Evolutionary conservation across 2,113 vertebrate species (phyloP).

Genomic region (Crotalus viridis): DNA sequence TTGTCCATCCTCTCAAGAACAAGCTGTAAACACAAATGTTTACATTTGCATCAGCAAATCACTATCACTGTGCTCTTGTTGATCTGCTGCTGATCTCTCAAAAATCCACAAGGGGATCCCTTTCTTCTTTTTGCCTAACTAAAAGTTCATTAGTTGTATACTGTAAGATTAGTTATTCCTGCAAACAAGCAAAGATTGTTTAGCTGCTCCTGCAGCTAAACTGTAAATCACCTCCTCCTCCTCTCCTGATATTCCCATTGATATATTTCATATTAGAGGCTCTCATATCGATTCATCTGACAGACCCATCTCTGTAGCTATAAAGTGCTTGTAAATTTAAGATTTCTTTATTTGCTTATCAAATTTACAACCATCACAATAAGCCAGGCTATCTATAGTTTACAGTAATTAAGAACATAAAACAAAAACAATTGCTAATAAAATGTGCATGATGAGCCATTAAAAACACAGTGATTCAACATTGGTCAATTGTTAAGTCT

Average conservation of each 20-base stretch:
- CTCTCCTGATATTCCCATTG: background rate
- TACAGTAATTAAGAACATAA: background rate
- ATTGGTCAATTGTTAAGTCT: background rate
- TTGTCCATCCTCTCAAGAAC: background rate
- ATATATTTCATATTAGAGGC: background rate
- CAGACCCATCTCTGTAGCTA: background rate
- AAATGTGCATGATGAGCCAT: background rate
- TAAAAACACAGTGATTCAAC: background rate
- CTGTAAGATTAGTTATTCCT: background rate
- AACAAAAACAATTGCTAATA: background rate
- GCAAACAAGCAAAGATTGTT: background rate
- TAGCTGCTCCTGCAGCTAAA: background rate
- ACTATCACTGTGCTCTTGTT: background rate
- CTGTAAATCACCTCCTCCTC: background rate
- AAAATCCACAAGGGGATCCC: background rate
- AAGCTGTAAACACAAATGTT: background rate
- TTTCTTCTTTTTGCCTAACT: background rate
- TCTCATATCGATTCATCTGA: background rate
- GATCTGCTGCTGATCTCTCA: background rate
- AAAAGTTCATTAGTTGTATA: background rate
- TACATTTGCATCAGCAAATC: background rate
- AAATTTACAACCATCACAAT: background rate
- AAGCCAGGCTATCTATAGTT: background rate
- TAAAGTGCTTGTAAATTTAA: background rate
- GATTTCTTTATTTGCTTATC: background rate